Evolutionary conservation across 2,888 invertebrate species (phyloP).

Genomic region (Abrostola tripartita): DNA sequence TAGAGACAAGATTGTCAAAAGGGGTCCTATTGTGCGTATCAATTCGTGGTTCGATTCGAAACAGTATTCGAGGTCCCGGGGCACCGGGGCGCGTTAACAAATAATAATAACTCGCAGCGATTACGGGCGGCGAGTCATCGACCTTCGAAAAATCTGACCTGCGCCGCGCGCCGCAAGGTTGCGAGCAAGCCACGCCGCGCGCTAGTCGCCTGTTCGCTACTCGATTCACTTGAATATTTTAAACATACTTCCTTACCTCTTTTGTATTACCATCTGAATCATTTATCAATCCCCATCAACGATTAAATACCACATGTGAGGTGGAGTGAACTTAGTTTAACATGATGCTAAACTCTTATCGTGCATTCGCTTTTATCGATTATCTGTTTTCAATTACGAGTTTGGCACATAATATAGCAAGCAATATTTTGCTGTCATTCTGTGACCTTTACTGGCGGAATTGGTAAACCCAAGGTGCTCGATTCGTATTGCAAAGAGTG

Average conservation of each 20-base stretch:
- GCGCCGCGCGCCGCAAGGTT: constrained; percentile 84
- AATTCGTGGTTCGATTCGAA: constrained; percentile 57
- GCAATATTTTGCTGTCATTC: constrained; percentile 61
- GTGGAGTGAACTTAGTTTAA: constrained; percentile 33
- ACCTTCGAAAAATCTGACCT: constrained; percentile 88
- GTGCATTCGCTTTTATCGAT: constrained; percentile 68
- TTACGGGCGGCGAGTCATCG: constrained; percentile 84
- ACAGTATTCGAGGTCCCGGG: constrained; percentile 59
- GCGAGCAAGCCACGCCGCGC: constrained; percentile 61
- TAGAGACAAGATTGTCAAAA: constrained; percentile 42
- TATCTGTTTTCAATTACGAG: constrained; percentile 55
- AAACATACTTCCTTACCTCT: constrained; percentile 43
- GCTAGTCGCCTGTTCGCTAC: constrained; percentile 41
- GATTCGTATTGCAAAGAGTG: constrained; percentile 70
- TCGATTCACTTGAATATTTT: constrained; percentile 56
- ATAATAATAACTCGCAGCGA: constrained; percentile 83
- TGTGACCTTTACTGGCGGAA: constrained; percentile 73
- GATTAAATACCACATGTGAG: constrained; percentile 31
- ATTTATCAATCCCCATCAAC: constrained; percentile 29
- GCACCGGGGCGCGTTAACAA: constrained; percentile 72
- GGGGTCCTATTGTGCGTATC: constrained; percentile 60
- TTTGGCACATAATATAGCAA: constrained; percentile 35
- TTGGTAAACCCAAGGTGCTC: constrained; percentile 72
- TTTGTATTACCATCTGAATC: constrained; percentile 26
- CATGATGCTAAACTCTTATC: constrained; percentile 66